These are phyloP conservation scores for Pantelozetes paolii DNA, from an alignment of 2,888 invertebrate species.

Conservation along the genomic window DNA sequence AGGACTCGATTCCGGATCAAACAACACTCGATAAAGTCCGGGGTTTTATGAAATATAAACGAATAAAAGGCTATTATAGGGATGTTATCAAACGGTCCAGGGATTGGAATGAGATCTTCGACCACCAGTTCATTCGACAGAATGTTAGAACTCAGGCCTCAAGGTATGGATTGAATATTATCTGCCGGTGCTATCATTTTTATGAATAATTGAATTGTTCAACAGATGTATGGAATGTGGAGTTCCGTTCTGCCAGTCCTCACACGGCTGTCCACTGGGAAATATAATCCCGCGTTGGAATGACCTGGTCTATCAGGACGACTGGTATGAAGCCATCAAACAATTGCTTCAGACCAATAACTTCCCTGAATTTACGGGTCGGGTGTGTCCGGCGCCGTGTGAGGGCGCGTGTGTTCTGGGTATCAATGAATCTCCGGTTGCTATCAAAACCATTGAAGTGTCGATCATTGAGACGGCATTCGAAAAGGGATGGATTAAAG, in stretches of 20 bases:
- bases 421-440: conserved; percentile 92
- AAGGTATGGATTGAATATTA: too few relatives aligned
- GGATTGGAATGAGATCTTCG: conserved; percentile 97
- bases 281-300: conserved; percentile 99
- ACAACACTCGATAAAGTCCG: conserved; percentile 61
- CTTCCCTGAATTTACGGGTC: conserved; percentile 93
- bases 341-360: conserved; percentile 96
- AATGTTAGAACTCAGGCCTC: conserved; percentile 85
- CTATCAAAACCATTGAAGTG: conserved; percentile 98
- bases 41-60: conserved; percentile 93
- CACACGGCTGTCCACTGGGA: conserved; percentile 92
- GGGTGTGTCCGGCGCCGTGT: conserved; percentile 83
- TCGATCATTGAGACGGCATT: conserved; percentile 98
- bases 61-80: conserved; percentile 81
- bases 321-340: conserved; percentile 89
- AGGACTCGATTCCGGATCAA: conserved; percentile 61
- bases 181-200: too few relatives aligned
- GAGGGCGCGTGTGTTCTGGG: conserved; percentile 96
- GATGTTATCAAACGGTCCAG: conserved; percentile 74
- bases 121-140: conserved; percentile 70
- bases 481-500: conserved; percentile 87
- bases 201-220: too few relatives aligned
- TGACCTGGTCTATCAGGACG: conserved; percentile 83
- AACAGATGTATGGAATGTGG: conserved; percentile 95
- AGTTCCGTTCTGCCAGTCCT: conserved; percentile 91